A percentile compares a stretch with the other conserved stretches of the same genome.
Conservation (phyloP, 1,140 invertebrate genomes). For the Antheraea mylitta region DNA sequence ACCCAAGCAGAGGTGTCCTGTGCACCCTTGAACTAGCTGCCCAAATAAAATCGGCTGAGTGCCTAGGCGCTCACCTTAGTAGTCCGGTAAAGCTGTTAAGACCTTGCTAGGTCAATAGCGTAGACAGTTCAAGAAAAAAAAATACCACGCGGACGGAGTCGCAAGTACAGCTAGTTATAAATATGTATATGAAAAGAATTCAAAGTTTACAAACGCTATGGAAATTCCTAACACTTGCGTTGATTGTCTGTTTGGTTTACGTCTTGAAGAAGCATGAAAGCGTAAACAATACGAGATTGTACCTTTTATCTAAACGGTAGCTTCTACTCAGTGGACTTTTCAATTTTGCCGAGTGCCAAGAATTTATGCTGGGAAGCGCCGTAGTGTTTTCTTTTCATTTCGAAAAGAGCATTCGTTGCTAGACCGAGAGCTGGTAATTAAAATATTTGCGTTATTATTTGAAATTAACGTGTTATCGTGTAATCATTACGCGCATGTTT, state of each 20-base stretch:
- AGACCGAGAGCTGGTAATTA: background rate
- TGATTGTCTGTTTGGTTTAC: constrained; percentile 21
- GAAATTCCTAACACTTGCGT: background rate
- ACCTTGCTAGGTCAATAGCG: no score
- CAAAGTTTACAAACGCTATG: background rate
- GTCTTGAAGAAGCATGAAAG: constrained; percentile 45
- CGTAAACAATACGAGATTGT: constrained; percentile 64
- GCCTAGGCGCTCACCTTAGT: no score
- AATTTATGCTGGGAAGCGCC: constrained; percentile 52
- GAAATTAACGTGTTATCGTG: background rate
- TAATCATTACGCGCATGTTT: background rate
- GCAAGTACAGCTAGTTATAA: no score
- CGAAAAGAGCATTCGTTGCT: constrained; percentile 51
- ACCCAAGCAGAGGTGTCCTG: no score
- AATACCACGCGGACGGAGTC: no score
- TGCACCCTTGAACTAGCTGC: no score
- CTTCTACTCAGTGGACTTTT: constrained; percentile 64
- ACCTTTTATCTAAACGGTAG: constrained; percentile 54
- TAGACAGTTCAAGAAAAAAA: no score
- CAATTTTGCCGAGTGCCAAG: constrained; percentile 64
- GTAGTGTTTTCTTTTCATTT: constrained; percentile 66
- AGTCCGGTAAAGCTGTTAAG: no score
- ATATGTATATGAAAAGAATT: no score
- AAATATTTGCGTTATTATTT: background rate
- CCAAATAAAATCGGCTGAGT: no score